Base-by-base conservation (phyloP, 1,140 invertebrate genomes). In the Penaeus indicus region DNA sequence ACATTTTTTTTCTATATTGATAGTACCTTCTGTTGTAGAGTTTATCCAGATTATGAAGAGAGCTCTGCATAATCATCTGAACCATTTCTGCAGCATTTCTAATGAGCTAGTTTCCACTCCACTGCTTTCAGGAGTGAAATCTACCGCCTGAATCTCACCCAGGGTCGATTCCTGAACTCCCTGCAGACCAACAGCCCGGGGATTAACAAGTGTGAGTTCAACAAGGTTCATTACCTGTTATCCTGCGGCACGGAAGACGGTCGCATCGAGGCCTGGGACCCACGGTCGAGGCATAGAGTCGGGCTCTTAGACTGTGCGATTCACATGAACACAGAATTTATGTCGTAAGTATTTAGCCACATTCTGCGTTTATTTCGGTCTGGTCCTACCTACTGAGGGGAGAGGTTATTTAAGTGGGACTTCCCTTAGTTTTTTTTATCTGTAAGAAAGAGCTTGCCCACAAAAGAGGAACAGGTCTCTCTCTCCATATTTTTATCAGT, bases 231-330 rank as follows among this genome's bases (percentile, higher is more conserved):
- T 95, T 95, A 98, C 91, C 94, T 99, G 61, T 92, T 99, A 64
- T 92, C 96, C 7, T 95, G 96, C 92, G 99, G 98, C 13, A 98
- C 97, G n/a, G 95, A 96, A 91, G 96, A 98, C 92, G 98, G 98
- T 0, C 95, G 95, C 92, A 95, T 99, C 8, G 98, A 99, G 93
- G 98, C 97, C 3, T 99, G 97, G 97, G 99, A 99, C 94, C 97
- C 97, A 62, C 94, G 98, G 87, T 94, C 94, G 5, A 95, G 96
- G 91, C 95, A 94, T 42, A 94, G 95, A 92, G 96, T 96, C 90
- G 96, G 95, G 54, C 94, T 95, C 60, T 93, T 99, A 10, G 98
- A 99, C 93, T 97, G 96, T 93, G 97, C 75, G 13, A n/a, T 85
- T 60, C 86, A 90, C 64, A 90, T 90, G 82, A 77, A 80, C 42